Percentiles rank a stretch among this genome's conserved stretches.
Evolutionary conservation across 2,888 invertebrate genomes (phyloP).

Genomic region (Allophyes oxyacanthae): DNA sequence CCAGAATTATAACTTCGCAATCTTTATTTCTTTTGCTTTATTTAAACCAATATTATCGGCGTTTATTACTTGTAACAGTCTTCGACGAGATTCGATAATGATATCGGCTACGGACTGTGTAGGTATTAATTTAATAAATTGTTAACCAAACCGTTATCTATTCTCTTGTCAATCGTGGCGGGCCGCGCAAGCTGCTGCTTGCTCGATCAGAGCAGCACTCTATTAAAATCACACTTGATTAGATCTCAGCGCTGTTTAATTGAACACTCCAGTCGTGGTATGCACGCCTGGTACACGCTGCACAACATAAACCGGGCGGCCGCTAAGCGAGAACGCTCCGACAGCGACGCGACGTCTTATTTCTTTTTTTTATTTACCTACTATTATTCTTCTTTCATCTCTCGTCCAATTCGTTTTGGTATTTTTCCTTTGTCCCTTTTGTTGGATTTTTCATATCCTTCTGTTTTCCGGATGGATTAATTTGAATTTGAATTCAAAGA

Average conservation of each 20-base stretch:
- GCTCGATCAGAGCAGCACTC: conserved; percentile 73
- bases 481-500: conserved; percentile 82
- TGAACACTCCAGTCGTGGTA: conserved; percentile 77
- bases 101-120: conserved; percentile 63
- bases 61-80: conserved; percentile 66
- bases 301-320: conserved; percentile 60
- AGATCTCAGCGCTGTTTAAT: conserved; percentile 81
- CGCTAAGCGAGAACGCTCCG: conserved; percentile 61
- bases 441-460: conserved; percentile 83
- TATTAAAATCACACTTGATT: conserved; percentile 86
- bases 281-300: conserved; percentile 76
- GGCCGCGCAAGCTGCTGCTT: conserved; percentile 52
- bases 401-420: conserved; percentile 75
- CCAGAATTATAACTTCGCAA: conserved; percentile 50
- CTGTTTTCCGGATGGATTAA: conserved; percentile 84
- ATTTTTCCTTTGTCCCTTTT: conserved; percentile 78
- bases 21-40: conserved; percentile 45
- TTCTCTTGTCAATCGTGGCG: conserved; percentile 60
- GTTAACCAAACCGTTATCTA: conserved; percentile 69
- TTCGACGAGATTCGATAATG: conserved; percentile 64
- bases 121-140: conserved; percentile 68
- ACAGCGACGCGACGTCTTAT: conserved; percentile 40
- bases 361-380: conserved; percentile 68
- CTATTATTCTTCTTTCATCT: conserved; percentile 72
- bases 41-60: conserved; percentile 48